These are phyloP conservation scores for Nomada hirtipes DNA, from an alignment of 2,888 invertebrate species.

Conservation along the genomic window DNA sequence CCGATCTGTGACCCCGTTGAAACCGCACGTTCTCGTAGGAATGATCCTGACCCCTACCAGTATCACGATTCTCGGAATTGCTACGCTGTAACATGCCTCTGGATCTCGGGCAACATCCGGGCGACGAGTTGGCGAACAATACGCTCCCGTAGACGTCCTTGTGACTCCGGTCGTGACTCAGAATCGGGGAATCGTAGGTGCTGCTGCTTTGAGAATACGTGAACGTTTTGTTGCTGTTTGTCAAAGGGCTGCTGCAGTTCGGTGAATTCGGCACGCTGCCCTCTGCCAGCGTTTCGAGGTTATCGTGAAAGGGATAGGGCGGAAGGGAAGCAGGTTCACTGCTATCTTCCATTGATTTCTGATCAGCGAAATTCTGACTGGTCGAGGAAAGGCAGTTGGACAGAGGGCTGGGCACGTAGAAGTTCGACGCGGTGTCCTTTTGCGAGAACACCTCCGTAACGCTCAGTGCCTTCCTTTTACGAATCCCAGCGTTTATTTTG, in stretches of 20 bases:
- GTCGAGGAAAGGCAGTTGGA: conserved; percentile 71
- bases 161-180: conserved; percentile 52
- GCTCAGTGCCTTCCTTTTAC: conserved; percentile 88
- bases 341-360: conserved; percentile 50
- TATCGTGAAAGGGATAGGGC: conserved; percentile 82
- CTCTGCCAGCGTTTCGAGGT: conserved; percentile 83
- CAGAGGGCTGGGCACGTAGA: conserved; percentile 89
- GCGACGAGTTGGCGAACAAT: conserved; percentile 58
- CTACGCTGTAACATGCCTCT: conserved; percentile 74
- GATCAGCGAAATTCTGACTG: conserved; percentile 74
- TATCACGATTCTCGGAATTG: conserved; percentile 77
- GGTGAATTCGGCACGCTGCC: conserved; percentile 81
- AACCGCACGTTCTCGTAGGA: conserved; percentile 77
- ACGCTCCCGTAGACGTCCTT: conserved; percentile 72
- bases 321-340: conserved; percentile 84
- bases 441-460: conserved; percentile 88
- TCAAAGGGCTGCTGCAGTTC: conserved; percentile 65
- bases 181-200: conserved; percentile 39
- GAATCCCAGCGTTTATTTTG: conserved; percentile 89
- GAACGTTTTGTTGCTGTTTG: conserved; percentile 64
- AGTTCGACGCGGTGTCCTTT: conserved; percentile 83
- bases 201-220: conserved; percentile 65
- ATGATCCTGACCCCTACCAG: conserved; percentile 62
- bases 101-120: conserved; percentile 55
- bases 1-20: conserved; percentile 68